A percentile compares a stretch with the other conserved stretches of the same genome.
Evolutionary conservation across 2,113 vertebrate species (phyloP).

Genomic region (Heliornis fulica): DNA sequence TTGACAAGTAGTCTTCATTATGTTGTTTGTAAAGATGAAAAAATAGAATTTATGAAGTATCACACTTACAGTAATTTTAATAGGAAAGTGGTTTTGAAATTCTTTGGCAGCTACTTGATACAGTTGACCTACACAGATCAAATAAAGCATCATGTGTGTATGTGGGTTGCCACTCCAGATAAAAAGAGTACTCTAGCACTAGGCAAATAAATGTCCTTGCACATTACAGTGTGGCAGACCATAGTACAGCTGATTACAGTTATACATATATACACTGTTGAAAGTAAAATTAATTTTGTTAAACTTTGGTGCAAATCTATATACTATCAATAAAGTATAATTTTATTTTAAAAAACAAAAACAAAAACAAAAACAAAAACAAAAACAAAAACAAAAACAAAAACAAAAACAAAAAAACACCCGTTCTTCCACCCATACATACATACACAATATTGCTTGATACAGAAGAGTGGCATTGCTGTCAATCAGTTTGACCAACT

Average conservation of each 20-base stretch:
- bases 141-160: neutral
- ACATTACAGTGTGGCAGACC: neutral
- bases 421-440: neutral
- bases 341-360: neutral
- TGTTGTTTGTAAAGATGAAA: neutral
- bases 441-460: neutral
- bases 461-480: neutral
- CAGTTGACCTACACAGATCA: neutral
- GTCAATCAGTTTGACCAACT: neutral
- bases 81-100: neutral
- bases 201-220: slow-evolving; percentile 1
- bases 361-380: too few species aligned
- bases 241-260: neutral
- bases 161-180: neutral
- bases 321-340: neutral
- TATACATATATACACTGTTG: neutral
- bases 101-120: neutral
- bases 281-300: neutral
- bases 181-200: neutral
- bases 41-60: neutral
- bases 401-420: too few species aligned
- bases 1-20: neutral
- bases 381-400: too few species aligned
- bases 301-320: neutral
- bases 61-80: neutral